Percentiles rank a stretch among this genome's conserved stretches.
Conservation (phyloP, 2,888 invertebrate genomes). For the Brassicogethes aeneus region DNA sequence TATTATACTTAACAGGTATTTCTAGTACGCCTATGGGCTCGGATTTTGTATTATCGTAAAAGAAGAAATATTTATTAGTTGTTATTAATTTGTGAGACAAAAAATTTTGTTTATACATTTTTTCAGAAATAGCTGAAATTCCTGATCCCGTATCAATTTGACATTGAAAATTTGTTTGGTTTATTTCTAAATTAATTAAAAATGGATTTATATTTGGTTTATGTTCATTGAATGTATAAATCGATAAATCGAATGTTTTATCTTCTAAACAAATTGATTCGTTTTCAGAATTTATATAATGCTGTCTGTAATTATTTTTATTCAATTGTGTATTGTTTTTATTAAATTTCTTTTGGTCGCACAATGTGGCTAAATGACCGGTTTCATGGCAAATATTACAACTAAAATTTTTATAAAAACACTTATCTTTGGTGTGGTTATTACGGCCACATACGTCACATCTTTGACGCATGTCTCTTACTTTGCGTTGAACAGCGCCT, state of each 20-base stretch:
- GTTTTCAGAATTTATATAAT: background rate
- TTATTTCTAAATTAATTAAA: background rate
- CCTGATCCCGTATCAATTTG: background rate
- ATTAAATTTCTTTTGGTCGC: constrained; percentile 1
- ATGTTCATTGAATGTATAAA: background rate
- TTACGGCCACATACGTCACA: constrained; percentile 5
- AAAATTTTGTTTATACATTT: background rate
- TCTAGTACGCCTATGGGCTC: background rate
- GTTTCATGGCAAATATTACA: constrained; percentile 6
- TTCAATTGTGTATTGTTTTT: background rate
- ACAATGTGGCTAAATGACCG: constrained; percentile 6
- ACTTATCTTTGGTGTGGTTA: constrained; percentile 10
- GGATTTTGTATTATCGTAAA: background rate
- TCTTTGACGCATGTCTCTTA: background rate
- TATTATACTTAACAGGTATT: background rate
- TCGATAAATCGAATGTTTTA: background rate
- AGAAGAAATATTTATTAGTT: background rate
- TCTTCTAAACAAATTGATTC: constrained; percentile 1
- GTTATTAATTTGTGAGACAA: background rate
- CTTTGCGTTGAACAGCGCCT: background rate
- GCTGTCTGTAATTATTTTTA: background rate
- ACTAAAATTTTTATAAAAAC: constrained; percentile 9
- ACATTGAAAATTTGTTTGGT: background rate
- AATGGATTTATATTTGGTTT: background rate
- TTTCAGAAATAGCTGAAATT: background rate